Base-by-base conservation (phyloP, 2,797 vertebrate species). In the Psittacula derbiana region DNA sequence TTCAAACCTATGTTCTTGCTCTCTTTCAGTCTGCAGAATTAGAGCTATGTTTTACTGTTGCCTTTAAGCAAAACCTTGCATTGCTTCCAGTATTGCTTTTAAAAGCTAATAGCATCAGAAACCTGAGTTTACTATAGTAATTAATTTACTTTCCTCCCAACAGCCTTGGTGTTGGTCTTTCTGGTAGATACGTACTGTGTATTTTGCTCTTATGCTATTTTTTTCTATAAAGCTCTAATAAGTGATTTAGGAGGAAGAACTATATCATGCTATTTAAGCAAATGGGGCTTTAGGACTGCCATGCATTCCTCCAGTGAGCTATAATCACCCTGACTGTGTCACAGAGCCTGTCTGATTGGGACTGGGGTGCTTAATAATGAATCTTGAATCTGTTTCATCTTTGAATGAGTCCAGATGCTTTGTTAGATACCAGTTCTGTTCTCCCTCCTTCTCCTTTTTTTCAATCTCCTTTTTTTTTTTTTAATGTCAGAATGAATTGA, bases 401-500 rank as follows among this genome's bases (percentile, higher is more conserved):
- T 94, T 89, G 82, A 97, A 86, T 76, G 78, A 94, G 65, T 97
- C 92, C 95, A 86, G 96, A 91, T 97, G 95, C 86, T 96, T 96
- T 93, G 85, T 75, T 88, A 96, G 86, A 86, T 90, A 80, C 53
- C 88, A 94, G 44, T 95, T 96, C 94, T 95, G 73, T 88, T 92
- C 82, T 75, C 43, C 31, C 50, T 89, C 72, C 60, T 85, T 91
- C 83, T 41, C 10, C 10, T 44, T 6, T 31, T 88, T 60, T 95
- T 44, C 91, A 49, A 71, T 62, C 25, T 87, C 24, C 40, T 17
- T 16, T 71, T 66, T 92, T 36, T 36, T 78, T 62, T 73, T 89
- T 94, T 91, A 62, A 88, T 91, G 88, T 70, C 94, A 97, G 90
- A 90, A 96, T 91, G 88, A 97, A 97, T 95, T 97, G 97, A 96